Conservation (phyloP, 2,888 invertebrate species). For the Toxonevra muliebris region DNA sequence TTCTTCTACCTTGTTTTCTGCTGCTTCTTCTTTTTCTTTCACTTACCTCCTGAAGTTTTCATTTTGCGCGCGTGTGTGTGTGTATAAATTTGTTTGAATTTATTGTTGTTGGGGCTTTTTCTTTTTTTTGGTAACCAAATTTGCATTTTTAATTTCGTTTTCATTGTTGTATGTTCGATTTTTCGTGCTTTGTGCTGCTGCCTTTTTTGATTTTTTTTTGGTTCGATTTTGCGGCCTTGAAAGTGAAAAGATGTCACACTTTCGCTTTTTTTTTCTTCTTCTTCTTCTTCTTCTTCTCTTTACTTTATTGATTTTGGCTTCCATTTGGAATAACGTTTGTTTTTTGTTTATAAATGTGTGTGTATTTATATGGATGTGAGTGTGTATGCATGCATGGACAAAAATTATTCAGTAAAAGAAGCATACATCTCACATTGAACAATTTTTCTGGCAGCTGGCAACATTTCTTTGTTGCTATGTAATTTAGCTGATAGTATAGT, state of each 20-base stretch:
- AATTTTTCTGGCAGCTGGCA: no score
- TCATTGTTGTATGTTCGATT: conserved; percentile 17
- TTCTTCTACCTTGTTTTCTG: no score
- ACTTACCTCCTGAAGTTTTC: background rate
- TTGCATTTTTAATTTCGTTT: conserved; percentile 31
- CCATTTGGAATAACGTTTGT: background rate
- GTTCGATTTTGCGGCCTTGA: conserved; percentile 52
- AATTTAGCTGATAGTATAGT: no score
- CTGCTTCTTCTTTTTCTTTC: background rate
- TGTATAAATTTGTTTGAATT: no score
- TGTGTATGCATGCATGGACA: background rate
- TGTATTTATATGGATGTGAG: background rate
- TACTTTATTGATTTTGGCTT: background rate
- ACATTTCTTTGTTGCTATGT: no score
- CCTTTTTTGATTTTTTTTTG: conserved; percentile 12
- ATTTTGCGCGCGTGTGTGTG: background rate
- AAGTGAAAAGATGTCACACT: conserved; percentile 62
- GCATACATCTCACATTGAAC: no score
- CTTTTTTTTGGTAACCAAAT: background rate
- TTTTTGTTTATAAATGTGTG: background rate
- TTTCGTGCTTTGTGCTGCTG: conserved; percentile 54
- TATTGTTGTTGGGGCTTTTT: conserved; percentile 1
- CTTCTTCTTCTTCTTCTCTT: background rate
- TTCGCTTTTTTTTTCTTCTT: conserved; percentile 47
- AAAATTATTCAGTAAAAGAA: no score